Conservation (phyloP, 2,113 vertebrate genomes). For the Grus americana region DNA sequence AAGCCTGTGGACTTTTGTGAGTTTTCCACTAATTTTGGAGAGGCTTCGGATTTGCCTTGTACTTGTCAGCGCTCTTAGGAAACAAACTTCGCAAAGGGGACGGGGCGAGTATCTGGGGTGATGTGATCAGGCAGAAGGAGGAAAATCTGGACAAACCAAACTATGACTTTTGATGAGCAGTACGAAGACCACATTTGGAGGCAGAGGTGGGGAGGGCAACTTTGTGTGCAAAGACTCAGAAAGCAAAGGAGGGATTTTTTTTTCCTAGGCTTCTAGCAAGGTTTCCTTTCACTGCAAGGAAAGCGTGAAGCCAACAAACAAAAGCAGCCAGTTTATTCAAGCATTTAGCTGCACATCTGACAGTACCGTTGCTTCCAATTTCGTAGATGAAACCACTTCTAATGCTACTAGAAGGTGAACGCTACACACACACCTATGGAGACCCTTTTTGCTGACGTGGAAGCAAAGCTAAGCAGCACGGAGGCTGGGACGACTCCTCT, state of each 20-base stretch:
- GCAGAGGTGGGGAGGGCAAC: background rate
- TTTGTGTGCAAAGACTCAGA: slow-evolving; percentile 10
- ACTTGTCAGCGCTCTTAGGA: background rate
- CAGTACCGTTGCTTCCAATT: background rate
- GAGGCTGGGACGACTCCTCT: background rate
- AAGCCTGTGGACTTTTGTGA: background rate
- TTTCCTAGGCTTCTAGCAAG: background rate
- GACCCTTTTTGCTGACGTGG: background rate
- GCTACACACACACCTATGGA: background rate
- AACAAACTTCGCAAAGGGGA: background rate
- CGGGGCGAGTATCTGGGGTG: background rate
- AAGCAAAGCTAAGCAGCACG: background rate
- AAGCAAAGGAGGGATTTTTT: slow-evolving; percentile 13
- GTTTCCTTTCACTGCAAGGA: background rate
- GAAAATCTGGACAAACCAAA: slow-evolving; percentile 25
- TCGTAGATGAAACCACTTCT: background rate
- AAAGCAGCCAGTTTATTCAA: background rate
- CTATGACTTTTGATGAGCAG: slow-evolving; percentile 24
- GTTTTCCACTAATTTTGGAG: background rate
- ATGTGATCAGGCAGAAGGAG: slow-evolving; percentile 16
- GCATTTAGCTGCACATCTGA: background rate
- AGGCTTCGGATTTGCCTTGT: background rate
- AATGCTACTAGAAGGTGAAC: background rate
- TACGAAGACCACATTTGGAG: slow-evolving; percentile 7
- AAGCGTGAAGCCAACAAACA: background rate